Base-by-base conservation (phyloP, 1,140 invertebrate species). In the Polypedilum pembai region DNA sequence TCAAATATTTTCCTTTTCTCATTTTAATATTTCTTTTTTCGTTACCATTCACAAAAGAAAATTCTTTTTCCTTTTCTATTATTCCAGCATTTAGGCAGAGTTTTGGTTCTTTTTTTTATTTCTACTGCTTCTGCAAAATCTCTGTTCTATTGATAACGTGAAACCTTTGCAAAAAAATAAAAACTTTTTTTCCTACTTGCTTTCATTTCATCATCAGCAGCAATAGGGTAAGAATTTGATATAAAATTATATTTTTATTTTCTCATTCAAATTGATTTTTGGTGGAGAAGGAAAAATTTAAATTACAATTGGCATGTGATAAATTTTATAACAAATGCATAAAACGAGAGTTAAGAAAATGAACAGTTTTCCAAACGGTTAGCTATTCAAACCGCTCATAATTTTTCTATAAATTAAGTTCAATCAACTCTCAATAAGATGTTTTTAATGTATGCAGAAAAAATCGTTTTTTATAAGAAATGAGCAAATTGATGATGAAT, bases 1-100 rank as follows among this genome's bases (percentile, higher is more conserved):
- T 69, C 65, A 69, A 69, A 69, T 69, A 66, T 69, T 17, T 66
- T 20, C 20, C 10, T 69, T 69, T 18, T 21, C 5, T 20, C 17
- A 20, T 69, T 69, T 18, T 69, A 69, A 69, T 69, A 20, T 69
- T 69, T 69, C 65, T 69, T 18, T 69, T 18, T 4, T 56, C 45
- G 20, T 69, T 69, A 5, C 24, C 5, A 33, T 69, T 20, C 17
- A 56, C 10, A 56, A 56, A 15, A 56, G 45, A 56, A 56, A 56
- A 12, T 15, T 56, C 12, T 56, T 56, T 3, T 33, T 33, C 24
- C 24, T 33, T 5, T 33, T 56, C 45, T 56, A 56, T 56, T 56
- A 56, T 56, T 56, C 45, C 45, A 56, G 12, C 45, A 56, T 56
- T 56, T 56, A 3, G 24, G 24, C 24, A 33, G 24, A 33, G 24